Percentiles rank a stretch among this genome's conserved stretches.
These are phyloP conservation scores for Equus quagga DNA, from an alignment of 2,113 vertebrate species.

Conservation along the genomic window DNA sequence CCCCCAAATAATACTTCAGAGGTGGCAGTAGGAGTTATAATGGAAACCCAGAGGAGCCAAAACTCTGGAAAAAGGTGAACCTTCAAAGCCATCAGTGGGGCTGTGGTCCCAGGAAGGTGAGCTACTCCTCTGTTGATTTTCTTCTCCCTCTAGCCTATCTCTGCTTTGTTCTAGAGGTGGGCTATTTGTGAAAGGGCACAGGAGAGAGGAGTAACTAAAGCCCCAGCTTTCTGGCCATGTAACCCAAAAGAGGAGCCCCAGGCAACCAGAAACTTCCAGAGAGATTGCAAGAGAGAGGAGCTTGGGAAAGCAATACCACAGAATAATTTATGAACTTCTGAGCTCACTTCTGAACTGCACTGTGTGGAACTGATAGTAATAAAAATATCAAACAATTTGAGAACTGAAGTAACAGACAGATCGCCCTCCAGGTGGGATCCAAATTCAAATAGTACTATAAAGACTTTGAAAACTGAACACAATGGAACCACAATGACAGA, in stretches of 20 bases:
- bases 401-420: background rate
- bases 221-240: background rate
- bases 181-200: background rate
- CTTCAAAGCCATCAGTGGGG: background rate
- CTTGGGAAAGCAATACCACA: background rate
- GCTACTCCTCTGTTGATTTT: background rate
- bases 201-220: background rate
- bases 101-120: background rate
- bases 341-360: background rate
- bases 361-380: background rate
- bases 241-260: background rate
- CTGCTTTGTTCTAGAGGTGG: background rate
- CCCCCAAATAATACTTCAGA: background rate
- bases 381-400: background rate
- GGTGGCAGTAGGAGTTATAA: background rate
- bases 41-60: background rate
- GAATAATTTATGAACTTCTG: background rate
- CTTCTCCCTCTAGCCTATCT: background rate
- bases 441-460: background rate
- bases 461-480: background rate
- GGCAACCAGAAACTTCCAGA: background rate
- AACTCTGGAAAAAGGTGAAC: background rate
- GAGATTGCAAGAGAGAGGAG: background rate
- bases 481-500: background rate
- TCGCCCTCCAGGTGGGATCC: background rate